Percentiles rank a stretch among this genome's conserved stretches.
These are phyloP conservation scores for Penaeus vannamei DNA, from an alignment of 1,140 invertebrate genomes.

Conservation along the genomic window DNA sequence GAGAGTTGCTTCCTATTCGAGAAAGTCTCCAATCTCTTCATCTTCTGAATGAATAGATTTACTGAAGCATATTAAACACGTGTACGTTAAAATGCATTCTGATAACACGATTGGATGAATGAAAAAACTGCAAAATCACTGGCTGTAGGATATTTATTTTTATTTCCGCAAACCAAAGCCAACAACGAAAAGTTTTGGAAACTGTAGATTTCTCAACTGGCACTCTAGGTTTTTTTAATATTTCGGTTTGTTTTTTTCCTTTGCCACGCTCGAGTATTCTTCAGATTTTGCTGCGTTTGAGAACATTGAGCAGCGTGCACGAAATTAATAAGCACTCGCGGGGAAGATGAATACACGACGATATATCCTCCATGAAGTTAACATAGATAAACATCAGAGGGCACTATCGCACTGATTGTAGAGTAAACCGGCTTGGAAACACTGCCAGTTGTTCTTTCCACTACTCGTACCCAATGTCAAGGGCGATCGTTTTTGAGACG, in stretches of 20 bases:
- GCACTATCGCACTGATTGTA: not conserved
- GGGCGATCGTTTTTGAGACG: not conserved
- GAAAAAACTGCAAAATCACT: slow-evolving; percentile 52
- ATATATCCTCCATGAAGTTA: not conserved
- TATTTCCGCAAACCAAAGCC: slow-evolving; percentile 61
- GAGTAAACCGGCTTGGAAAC: slow-evolving; percentile 9
- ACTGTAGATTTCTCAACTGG: slow-evolving; percentile 42
- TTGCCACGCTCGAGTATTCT: too few relatives aligned
- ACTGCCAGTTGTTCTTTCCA: slow-evolving; percentile 29
- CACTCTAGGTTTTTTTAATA: slow-evolving; percentile 41
- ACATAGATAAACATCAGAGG: not conserved
- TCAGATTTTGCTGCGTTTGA: too few relatives aligned
- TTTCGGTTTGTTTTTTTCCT: slow-evolving; percentile 46
- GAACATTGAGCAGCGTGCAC: not conserved
- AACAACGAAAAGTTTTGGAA: slow-evolving; percentile 57
- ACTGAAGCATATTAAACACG: too few relatives aligned
- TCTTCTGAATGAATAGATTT: too few relatives aligned
- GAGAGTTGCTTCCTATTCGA: not conserved
- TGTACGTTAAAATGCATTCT: not conserved
- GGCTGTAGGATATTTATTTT: slow-evolving; percentile 55
- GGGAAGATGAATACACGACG: not conserved
- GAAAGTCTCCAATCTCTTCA: not conserved
- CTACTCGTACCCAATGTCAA: slow-evolving; percentile 31
- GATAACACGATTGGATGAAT: slow-evolving; percentile 19
- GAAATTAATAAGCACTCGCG: not conserved